Evolutionary conservation across 1,140 invertebrate genomes (phyloP), one percentile per base, ranked within the genome.

Genomic region (Habropoda laboriosa): DNA sequence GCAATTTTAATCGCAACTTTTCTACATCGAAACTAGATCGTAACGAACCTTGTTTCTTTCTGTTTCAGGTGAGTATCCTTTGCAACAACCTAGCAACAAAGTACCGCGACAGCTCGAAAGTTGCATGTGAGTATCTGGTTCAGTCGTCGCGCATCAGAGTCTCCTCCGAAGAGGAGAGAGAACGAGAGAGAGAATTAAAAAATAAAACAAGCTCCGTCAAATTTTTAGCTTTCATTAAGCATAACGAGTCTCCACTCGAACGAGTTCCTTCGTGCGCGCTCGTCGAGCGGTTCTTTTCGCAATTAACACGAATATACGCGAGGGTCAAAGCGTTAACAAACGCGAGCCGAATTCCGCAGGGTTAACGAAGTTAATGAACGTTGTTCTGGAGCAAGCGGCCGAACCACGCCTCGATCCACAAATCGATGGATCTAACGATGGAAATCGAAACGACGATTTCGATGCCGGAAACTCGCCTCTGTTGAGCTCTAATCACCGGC

Each of bases 31-130:
- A 38, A 47, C 3, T 13, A 35, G 12, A 24, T 45, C 0, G 0
- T 73, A 47, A 75, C 27, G 12, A 42, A 27, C 3, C 18, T 27
- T 40, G 5, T 42, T 27, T 16, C n/a, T 75, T n/a, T 78, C 18
- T 87, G 88, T 90, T 90, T 79, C 82, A 89, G 89, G 89, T 90
- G 87, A 90, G 89, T 90, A 89, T 13, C 42, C n/a, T 55, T 75
- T 18, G 18, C 13, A 45, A 38, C n/a, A 3, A 40, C 24, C 24
- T n/a, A n/a, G 18, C 64, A 32, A 35, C 21, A 13, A 27, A 16
- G 27, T 35, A n/a, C 30, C 32, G 38, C n/a, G 35, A 24, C 35
- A 38, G 10, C 58, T 38, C 10, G 5, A 24, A 16, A 21, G 6
- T 2, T 51, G 27, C 30, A 13, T 12, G 66, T 49, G 32, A 60